Evolutionary conservation across 1,140 invertebrate genomes (phyloP).

Genomic region (Gonioctena quinquepunctata): DNA sequence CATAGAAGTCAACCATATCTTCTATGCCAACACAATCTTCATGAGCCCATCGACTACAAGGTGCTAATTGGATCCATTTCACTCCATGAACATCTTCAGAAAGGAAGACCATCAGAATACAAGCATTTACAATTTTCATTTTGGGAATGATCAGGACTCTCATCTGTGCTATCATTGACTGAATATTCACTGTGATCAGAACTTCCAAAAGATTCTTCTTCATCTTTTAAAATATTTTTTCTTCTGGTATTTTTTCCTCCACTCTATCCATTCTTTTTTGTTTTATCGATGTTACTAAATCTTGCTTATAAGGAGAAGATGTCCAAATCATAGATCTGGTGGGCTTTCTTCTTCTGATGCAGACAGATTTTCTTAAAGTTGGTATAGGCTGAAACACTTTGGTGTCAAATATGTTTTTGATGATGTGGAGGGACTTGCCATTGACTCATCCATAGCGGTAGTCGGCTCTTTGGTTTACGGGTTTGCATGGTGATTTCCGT

Average conservation of each 20-base stretch:
- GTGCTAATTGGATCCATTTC: too few species aligned
- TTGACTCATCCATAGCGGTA: conserved; percentile 16
- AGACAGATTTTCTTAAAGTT: too few species aligned
- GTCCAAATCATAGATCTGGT: conserved; percentile 21
- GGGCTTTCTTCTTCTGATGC: conserved; percentile 23
- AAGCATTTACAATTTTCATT: conserved; percentile 7
- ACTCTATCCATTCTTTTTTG: conserved; percentile 14
- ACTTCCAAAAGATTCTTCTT: conserved; percentile 16
- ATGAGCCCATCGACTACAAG: too few species aligned
- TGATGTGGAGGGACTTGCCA: conserved; percentile 12
- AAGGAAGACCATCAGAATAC: too few species aligned
- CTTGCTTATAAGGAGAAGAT: conserved; percentile 25
- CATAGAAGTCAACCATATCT: too few species aligned
- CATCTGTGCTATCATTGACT: conserved; percentile 19
- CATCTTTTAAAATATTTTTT: conserved; percentile 17
- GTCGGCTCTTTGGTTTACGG: conserved; percentile 4
- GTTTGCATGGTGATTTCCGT: conserved; percentile 14
- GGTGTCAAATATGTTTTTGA: conserved; percentile 18
- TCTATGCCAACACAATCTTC: too few species aligned
- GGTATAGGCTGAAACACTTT: conserved; percentile 16
- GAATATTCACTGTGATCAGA: conserved; percentile 17
- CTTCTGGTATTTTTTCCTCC: too few species aligned
- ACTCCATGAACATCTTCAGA: too few species aligned
- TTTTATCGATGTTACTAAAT: conserved; percentile 19
- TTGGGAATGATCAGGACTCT: conserved; percentile 15